Evolutionary conservation across 2,113 vertebrate genomes (phyloP), one percentile per base, ranked within the genome.

Genomic region (Sebastes fasciatus): DNA sequence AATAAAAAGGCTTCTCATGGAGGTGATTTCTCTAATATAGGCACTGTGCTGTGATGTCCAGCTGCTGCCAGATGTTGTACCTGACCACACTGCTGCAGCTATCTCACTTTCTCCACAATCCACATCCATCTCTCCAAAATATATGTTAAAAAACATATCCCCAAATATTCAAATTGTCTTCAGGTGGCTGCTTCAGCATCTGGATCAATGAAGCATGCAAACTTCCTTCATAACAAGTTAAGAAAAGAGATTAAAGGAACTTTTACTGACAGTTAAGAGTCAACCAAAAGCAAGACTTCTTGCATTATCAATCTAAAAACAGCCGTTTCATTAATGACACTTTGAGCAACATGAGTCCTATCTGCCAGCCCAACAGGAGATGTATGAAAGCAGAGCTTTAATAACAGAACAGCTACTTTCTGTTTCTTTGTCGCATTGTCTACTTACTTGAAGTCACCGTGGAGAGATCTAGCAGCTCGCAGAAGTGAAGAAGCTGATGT

Each of bases 381-480:
- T 11, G 54, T n/a, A 9, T 60, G 45, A 61, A 61, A 17, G 51
- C 45, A 49, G 14, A 21, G 21, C 10, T 19, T 19, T 49, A 8
- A 42, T 34, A 34, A 34, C 34, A 34, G 34, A 61, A 11, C 60
- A 26, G 26, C 61, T 23, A 7, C 34, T 16, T 19, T 0, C 4
- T 6, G 48, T 69, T 8, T 71, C n/a, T 5, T 17, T 11, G 13
- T 42, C 13, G 19, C 2, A 14, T 46, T 21, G 17, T 65, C 19
- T 86, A 91, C 91, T 93, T 66, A 93, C 91, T 1, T 45, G 5
- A 69, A 74, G 76, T 74, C 12, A 34, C 5, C 6, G 66, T 21
- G 69, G 2, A 2, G 55, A 67, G 16, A 5, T 1, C n/a, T 16
- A 13, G 51, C 19, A 48, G 65, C 46, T 34, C 64, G 21, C 46